Evolutionary conservation across 2,797 vertebrate genomes (phyloP), one percentile per base, ranked within the genome.

Genomic region (Aldrovandia affinis): DNA sequence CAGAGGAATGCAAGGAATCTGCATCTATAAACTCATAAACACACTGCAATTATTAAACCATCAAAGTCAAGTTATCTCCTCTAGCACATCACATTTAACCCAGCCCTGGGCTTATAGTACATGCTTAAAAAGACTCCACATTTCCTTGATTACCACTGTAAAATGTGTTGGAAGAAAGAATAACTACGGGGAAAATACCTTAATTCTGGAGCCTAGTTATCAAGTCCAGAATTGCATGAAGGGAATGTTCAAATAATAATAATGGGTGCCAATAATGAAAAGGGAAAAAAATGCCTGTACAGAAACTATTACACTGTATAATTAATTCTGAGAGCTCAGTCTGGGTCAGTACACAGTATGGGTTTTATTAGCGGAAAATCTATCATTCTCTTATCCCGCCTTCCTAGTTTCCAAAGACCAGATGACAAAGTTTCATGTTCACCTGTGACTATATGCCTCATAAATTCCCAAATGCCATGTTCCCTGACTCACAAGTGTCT

Each of bases 381-480:
- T 44, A 77, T 77, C 73, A 77, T 77, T 77, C 73, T 77, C 42
- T 47, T 47, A 20, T 28, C 42, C 28, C 61, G 50, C 63, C 61
- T 65, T 68, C 42, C 59, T 82, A 28, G 14, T 85, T 88, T 87
- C 70, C 59, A 83, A 86, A 85, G 73, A 47, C 83, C 15, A 36
- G 10, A 18, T 77, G 83, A 89, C 87, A 89, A 44, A 78, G 42
- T 28, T 80, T 84, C 61, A 55, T 83, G 85, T 88, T 87, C 82
- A 81, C 25, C 54, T n/a, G 73, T 68, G 80, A 87, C 42, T 42
- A 18, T 57, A 25, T 82, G 84, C 6, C 80, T 84, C 81, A 77
- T 65, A 88, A 85, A 85, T 86, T 86, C 87, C 86, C 55, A 61
- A 83, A 33, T 90, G 86, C 86, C 88, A 89, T 90, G 90, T 90